Conservation (phyloP, 2,888 invertebrate species). For the Thumatha senex region DNA sequence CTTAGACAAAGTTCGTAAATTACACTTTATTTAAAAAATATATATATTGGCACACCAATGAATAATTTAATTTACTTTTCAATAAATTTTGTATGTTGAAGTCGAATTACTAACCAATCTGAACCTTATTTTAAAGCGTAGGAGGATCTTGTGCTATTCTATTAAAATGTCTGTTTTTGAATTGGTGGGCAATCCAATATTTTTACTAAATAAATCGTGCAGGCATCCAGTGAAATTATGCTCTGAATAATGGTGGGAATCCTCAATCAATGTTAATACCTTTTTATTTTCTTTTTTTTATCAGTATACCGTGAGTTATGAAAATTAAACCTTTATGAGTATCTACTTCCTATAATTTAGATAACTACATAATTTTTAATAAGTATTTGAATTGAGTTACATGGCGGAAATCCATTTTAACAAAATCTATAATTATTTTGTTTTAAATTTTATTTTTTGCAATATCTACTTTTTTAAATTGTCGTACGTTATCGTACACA, state of each 20-base stretch:
- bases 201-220: slow-evolving; percentile 13
- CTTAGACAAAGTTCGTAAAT: slow-evolving; percentile 26
- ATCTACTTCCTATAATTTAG: too few species aligned
- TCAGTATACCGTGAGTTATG: background rate
- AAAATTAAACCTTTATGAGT: background rate
- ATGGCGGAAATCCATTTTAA: too few species aligned
- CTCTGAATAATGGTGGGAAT: background rate
- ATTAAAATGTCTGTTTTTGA: too few species aligned
- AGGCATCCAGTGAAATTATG: slow-evolving; percentile 12
- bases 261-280: too few species aligned
- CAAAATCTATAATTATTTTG: too few species aligned
- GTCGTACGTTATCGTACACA: too few species aligned
- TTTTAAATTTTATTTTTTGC: too few species aligned
- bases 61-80: slow-evolving; percentile 36
- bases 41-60: slow-evolving; percentile 20
- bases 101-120: slow-evolving; percentile 4
- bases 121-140: slow-evolving; percentile 6
- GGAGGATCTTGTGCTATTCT: background rate
- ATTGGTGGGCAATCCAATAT: slow-evolving; percentile 12
- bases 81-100: slow-evolving; percentile 14
- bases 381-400: too few species aligned
- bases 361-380: too few species aligned
- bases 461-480: too few species aligned
- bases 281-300: too few species aligned
- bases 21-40: slow-evolving; percentile 8